A percentile compares a stretch with the other conserved stretches of the same genome.
Evolutionary conservation across 1,140 invertebrate genomes (phyloP).

Genomic region (Tribolium madens): DNA sequence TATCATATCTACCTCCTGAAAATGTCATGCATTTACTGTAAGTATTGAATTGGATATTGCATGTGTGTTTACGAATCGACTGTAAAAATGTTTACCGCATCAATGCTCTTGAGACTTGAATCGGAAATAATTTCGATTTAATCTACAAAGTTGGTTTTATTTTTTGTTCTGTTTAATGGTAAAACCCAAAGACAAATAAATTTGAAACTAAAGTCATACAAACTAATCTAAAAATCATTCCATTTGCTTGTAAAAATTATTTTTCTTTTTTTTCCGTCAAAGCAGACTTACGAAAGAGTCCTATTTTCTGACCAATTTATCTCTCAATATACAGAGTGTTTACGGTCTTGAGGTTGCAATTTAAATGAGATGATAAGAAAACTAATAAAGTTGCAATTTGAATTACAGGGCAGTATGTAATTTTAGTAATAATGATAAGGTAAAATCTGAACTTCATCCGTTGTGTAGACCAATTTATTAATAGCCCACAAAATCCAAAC

Average conservation of each 20-base stretch:
- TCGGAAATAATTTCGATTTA: neutral
- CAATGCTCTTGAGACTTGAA: neutral
- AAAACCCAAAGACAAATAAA: neutral
- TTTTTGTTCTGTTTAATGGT: neutral
- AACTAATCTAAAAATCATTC: too few relatives aligned
- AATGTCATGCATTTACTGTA: conserved; percentile 72
- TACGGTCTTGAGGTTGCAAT: too few relatives aligned
- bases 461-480: too few relatives aligned
- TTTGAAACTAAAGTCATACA: too few relatives aligned
- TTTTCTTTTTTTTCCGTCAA: too few relatives aligned
- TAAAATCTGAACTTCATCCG: too few relatives aligned
- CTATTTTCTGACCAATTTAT: neutral
- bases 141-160: neutral
- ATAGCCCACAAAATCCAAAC: too few relatives aligned
- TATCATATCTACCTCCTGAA: conserved; percentile 65
- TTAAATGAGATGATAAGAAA: too few relatives aligned
- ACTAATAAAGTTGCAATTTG: too few relatives aligned
- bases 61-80: neutral
- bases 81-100: neutral
- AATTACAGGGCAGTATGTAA: too few relatives aligned
- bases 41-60: conserved; percentile 60
- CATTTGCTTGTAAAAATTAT: too few relatives aligned
- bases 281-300: neutral
- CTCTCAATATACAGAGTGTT: neutral
- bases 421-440: too few relatives aligned